Base-by-base conservation (phyloP, 2,797 vertebrate species). In the Alosa sapidissima region DNA sequence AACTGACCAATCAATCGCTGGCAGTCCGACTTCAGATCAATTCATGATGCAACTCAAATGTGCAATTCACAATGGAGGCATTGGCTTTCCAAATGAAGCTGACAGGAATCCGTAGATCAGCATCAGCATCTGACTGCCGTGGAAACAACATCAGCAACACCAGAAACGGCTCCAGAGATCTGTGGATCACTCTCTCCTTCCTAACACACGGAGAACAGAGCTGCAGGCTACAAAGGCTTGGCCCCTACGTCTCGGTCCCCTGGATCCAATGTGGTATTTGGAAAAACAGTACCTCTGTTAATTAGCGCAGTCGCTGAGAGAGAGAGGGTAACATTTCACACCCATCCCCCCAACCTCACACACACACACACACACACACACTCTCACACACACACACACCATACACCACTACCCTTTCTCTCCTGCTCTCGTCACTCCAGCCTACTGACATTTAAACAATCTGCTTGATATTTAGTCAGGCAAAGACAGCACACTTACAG, bases 211-310 rank as follows among this genome's bases (percentile, higher is more conserved):
- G 87, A 89, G 89, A 82, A 81, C 11, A 36, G 28, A 16, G 87
- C 89, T 81, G 88, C 81, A 21, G 87, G 87, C 87, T 83, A 91
- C 85, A 90, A 91, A 91, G 89, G 86, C 47, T 41, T 82, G n/a
- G 75, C 54, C 58, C 84, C 85, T 58, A 45, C n/a, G 81, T 4
- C 81, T 82, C 36, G 81, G 81, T 49, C 86, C 82, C 85, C 85
- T 0, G 13, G 21, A 91, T 85, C 75, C 85, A 91, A 90, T 93
- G 90, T 94, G 92, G 91, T 93, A 93, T 94, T 94, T 95, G 88
- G 93, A 85, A 78, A 89, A 85, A 88, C 84, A 83, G 86, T 84
- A 82, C 86, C 87, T 91, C 82, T 51, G 84, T 92, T 93, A 93
- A 93, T 93, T 91, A 92, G 87, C 72, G 45, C 86, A 91, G 89